phyloP scores from a whole-genome alignment of 2,113 vertebrate species.

The Menidia beryllina region DNA sequence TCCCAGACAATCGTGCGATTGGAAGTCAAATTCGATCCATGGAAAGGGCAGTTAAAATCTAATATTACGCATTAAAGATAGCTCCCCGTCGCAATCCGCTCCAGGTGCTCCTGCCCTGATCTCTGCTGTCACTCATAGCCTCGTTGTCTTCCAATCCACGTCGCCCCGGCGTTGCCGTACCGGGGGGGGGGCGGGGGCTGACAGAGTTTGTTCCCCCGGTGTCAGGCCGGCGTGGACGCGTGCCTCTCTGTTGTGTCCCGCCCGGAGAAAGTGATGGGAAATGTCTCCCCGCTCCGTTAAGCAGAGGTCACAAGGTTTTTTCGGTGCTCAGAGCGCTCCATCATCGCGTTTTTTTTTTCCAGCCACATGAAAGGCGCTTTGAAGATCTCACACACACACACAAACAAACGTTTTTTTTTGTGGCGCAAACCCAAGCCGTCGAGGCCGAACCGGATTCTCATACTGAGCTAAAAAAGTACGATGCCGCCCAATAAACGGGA shows the following conservation, averaged over 20 bases:
- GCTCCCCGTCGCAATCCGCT: not conserved
- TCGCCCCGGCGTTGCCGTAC: not conserved
- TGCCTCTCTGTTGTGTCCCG: constrained; percentile 32
- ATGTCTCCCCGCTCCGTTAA: constrained; percentile 73
- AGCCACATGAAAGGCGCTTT: constrained; percentile 69
- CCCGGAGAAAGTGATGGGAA: constrained; percentile 55
- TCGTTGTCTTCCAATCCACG: not conserved
- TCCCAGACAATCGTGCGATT: no score
- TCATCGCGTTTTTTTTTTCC: constrained; percentile 67
- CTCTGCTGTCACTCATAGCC: not conserved
- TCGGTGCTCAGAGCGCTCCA: constrained; percentile 65
- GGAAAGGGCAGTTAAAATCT: not conserved
- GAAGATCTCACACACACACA: constrained; percentile 45
- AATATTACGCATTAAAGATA: not conserved
- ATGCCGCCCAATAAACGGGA: constrained; percentile 13
- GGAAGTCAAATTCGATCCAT: no score
- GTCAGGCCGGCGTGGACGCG: constrained; percentile 26
- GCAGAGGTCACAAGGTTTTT: constrained; percentile 67
- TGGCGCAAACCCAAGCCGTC: constrained; percentile 1
- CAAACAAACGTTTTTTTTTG: not conserved
- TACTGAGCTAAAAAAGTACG: no score
- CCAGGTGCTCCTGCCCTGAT: not conserved
- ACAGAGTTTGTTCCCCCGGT: constrained; percentile 5
- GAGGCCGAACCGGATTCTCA: not conserved
- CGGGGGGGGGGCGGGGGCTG: not conserved